These are phyloP conservation scores for Apis laboriosa DNA, from an alignment of 1,140 invertebrate genomes.

Conservation along the genomic window DNA sequence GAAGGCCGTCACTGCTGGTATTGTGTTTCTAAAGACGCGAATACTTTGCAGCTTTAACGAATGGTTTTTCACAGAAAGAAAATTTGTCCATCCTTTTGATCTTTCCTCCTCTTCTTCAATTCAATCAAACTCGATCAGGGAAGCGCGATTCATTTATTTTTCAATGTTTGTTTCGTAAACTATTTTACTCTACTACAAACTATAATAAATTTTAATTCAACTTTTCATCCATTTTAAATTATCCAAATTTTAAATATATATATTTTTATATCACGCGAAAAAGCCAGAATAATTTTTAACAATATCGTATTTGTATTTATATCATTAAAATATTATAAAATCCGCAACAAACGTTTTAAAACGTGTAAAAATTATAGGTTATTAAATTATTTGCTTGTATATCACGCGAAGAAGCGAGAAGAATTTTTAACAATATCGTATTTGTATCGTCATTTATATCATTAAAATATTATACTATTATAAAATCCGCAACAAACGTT, in stretches of 20 bases:
- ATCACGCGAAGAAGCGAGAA: too few relatives aligned
- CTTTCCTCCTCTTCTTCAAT: not conserved
- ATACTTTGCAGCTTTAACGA: conserved; percentile 58
- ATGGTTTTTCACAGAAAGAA: conserved; percentile 46
- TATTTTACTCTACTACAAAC: not conserved
- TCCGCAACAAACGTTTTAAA: too few relatives aligned
- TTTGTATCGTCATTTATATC: too few relatives aligned
- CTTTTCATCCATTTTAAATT: not conserved
- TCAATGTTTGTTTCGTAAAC: too few relatives aligned
- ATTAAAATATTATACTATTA: too few relatives aligned
- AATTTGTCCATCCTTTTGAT: conserved; percentile 4
- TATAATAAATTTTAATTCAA: not conserved
- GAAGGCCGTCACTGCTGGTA: conserved; percentile 70
- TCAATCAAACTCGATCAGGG: not conserved
- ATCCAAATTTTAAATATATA: not conserved
- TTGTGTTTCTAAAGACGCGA: conserved; percentile 67
- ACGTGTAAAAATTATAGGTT: too few relatives aligned
- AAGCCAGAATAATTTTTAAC: not conserved
- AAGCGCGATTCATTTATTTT: too few relatives aligned
- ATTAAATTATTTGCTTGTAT: too few relatives aligned
- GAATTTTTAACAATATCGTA: too few relatives aligned
- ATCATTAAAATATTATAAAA: too few relatives aligned
- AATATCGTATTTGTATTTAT: not conserved
- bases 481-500: not conserved
- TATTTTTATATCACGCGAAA: not conserved